phyloP scores from a whole-genome alignment of 2,113 vertebrate species.

The Plecturocebus donacophilus region DNA sequence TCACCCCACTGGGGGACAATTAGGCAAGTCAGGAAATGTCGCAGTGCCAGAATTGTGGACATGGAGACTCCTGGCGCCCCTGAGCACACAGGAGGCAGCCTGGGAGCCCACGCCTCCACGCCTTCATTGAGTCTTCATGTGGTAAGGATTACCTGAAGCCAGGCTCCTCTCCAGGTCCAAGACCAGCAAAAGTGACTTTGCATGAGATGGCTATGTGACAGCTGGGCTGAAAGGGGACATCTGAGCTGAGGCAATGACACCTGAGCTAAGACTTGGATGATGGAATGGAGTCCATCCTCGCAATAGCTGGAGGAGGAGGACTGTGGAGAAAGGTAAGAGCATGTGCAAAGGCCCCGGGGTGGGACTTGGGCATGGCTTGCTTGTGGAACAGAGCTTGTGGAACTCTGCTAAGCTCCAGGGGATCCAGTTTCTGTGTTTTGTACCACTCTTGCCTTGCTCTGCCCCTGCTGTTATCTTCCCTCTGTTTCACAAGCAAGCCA shows the following conservation, averaged over 20 bases:
- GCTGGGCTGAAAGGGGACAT: not conserved
- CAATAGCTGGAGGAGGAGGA: not conserved
- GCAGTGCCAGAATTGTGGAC: rapidly evolving
- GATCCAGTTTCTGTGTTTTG: no score
- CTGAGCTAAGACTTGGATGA: not conserved
- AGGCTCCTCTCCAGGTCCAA: not conserved
- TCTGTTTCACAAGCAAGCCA: not conserved
- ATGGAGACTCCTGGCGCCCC: rapidly evolving
- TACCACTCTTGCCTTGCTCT: no score
- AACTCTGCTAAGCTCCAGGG: no score
- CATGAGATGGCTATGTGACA: rapidly evolving
- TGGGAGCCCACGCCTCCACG: rapidly evolving
- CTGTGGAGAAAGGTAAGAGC: no score
- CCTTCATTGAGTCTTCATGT: no score
- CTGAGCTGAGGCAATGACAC: not conserved
- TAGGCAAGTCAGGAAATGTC: not conserved
- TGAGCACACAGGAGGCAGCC: not conserved
- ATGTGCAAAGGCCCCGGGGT: not conserved
- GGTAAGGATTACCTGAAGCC: not conserved
- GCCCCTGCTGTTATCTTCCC: no score
- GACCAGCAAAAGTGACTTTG: not conserved
- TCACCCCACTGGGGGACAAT: rapidly evolving
- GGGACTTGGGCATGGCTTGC: no score
- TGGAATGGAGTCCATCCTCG: not conserved
- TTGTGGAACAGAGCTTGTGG: not conserved